Evolutionary conservation across 2,888 invertebrate species (phyloP).

Genomic region (Nyleta sp.): DNA sequence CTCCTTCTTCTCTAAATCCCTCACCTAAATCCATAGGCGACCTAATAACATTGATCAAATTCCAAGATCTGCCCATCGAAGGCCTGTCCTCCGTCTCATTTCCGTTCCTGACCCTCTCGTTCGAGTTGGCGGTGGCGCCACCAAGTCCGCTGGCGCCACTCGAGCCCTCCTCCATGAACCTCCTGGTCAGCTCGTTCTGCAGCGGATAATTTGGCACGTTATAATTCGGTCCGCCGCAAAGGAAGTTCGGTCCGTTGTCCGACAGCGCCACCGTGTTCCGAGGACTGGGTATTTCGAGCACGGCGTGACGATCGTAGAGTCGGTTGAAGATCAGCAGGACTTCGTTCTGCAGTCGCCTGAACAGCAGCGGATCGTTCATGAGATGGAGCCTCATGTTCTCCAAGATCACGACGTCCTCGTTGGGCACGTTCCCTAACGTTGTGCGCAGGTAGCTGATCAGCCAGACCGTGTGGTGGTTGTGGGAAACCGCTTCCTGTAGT

Average conservation of each 20-base stretch:
- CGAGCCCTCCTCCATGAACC: neutral
- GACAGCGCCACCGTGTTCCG: conserved; percentile 23
- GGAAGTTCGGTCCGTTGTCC: conserved; percentile 3
- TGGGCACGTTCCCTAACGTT: neutral
- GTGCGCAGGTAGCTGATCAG: neutral
- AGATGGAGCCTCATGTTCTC: neutral
- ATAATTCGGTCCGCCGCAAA: neutral
- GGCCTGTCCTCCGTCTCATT: neutral
- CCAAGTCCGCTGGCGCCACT: neutral
- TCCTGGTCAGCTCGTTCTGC: neutral
- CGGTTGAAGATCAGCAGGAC: neutral
- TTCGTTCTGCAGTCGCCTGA: neutral
- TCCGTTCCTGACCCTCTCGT: conserved; percentile 1
- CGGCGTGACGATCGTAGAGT: neutral
- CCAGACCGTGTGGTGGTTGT: neutral
- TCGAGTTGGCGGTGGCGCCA: neutral
- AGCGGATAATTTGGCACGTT: conserved; percentile 13
- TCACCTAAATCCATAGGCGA: conserved; percentile 6
- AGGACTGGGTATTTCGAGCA: neutral
- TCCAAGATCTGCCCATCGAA: neutral
- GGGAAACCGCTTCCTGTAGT: neutral
- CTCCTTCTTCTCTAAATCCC: too few species aligned
- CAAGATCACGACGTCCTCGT: neutral
- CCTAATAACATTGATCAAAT: neutral
- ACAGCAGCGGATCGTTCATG: neutral